These are phyloP conservation scores for Boulengeromyrus knoepffleri DNA, from an alignment of 2,113 vertebrate genomes.

Conservation along the genomic window DNA sequence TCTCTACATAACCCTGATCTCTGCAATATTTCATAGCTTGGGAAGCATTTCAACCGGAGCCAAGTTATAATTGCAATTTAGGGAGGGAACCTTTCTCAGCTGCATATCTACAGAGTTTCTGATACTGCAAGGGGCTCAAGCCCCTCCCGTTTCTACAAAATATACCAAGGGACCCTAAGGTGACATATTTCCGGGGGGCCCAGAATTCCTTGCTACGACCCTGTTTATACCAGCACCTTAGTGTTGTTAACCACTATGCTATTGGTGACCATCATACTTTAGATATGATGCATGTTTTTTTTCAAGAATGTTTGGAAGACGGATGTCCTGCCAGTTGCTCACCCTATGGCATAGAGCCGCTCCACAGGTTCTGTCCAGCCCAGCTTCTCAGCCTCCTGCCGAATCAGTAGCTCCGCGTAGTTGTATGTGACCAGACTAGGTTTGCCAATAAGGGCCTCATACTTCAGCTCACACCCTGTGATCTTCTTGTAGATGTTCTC, in stretches of 20 bases:
- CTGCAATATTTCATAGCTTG: not conserved
- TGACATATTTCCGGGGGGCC: not conserved
- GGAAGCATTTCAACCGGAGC: not conserved
- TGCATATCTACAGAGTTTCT: not conserved
- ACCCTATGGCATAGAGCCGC: conserved; percentile 89
- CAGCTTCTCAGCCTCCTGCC: conserved; percentile 67
- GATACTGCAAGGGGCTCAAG: not conserved
- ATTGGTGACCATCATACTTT: not conserved
- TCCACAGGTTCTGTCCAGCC: conserved; percentile 76
- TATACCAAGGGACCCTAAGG: not conserved
- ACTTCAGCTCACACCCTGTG: conserved; percentile 78
- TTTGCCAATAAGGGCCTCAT: conserved; percentile 84
- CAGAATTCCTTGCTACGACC: not conserved
- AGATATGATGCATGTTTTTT: not conserved
- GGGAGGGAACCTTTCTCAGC: not conserved
- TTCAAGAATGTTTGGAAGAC: not conserved
- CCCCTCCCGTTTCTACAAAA: not conserved
- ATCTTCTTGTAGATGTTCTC: conserved; percentile 87
- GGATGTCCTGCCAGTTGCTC: conserved; percentile 31
- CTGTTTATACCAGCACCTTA: not conserved
- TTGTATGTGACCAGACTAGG: conserved; percentile 85
- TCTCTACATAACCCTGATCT: not conserved
- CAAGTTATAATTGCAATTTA: not conserved
- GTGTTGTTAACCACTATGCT: not conserved
- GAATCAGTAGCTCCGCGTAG: conserved; percentile 76